These are phyloP conservation scores for Thunnus albacares DNA, from an alignment of 2,797 vertebrate genomes.

Conservation along the genomic window DNA sequence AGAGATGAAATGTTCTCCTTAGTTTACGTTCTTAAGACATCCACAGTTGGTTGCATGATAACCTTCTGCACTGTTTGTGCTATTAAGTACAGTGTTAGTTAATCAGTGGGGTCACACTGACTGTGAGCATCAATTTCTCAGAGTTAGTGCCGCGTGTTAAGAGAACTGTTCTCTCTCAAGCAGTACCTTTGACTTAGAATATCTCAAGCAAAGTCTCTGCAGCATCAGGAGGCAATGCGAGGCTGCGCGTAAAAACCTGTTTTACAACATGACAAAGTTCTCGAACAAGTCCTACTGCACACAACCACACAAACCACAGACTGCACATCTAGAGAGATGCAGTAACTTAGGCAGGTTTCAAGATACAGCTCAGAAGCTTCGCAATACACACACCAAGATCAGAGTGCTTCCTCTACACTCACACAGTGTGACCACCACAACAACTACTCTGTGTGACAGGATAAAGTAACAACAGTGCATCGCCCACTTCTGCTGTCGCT, in stretches of 20 bases:
- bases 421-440: not conserved
- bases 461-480: not conserved
- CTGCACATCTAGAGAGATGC: slow-evolving; percentile 1
- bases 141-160: not conserved
- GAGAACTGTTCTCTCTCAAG: no score
- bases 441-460: not conserved
- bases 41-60: not conserved
- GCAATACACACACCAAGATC: not conserved
- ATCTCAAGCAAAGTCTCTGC: slow-evolving; percentile 1
- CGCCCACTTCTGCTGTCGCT: not conserved
- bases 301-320: slow-evolving; percentile 42
- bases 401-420: slow-evolving; percentile 35
- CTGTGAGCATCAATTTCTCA: not conserved
- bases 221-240: not conserved
- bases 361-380: not conserved
- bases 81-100: not conserved
- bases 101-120: not conserved
- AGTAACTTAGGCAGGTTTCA: not conserved
- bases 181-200: not conserved
- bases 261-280: slow-evolving; percentile 61
- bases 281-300: slow-evolving; percentile 43
- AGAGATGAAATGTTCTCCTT: not conserved
- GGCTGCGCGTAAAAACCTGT: slow-evolving; percentile 60
- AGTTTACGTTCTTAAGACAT: not conserved
- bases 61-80: not conserved